phyloP scores from a whole-genome alignment of 1,140 invertebrate genomes.

The Geopemphigus sp. region DNA sequence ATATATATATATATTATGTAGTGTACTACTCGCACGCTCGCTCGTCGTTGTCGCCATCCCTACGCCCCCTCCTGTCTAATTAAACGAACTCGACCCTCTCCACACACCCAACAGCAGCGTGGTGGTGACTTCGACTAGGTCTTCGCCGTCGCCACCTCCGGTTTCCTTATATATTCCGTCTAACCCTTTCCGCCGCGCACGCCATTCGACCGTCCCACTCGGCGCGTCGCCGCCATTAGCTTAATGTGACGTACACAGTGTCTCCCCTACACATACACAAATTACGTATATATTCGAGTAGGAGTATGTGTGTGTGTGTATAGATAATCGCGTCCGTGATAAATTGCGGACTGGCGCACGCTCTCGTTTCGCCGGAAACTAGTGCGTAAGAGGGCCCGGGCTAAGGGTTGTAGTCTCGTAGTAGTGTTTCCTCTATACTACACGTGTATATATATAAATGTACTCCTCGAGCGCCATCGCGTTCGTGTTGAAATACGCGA shows the following conservation, averaged over 20 bases:
- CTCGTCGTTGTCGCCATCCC: too few species aligned
- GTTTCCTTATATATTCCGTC: background rate
- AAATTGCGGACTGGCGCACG: constrained; percentile 1
- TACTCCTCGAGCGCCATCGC: background rate
- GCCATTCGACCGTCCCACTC: background rate
- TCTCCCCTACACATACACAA: background rate
- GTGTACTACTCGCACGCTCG: too few species aligned
- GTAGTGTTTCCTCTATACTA: background rate
- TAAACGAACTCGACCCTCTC: background rate
- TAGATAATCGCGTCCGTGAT: background rate
- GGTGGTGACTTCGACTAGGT: background rate
- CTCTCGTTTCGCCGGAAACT: background rate
- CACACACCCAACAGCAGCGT: too few species aligned
- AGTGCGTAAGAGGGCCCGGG: background rate
- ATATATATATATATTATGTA: too few species aligned
- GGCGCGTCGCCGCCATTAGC: constrained; percentile 37
- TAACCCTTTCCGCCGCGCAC: background rate
- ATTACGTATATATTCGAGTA: background rate
- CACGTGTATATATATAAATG: background rate
- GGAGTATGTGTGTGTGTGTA: background rate
- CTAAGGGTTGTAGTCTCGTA: background rate
- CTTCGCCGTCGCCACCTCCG: constrained; percentile 28
- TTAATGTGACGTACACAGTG: constrained; percentile 27
- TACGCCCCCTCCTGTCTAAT: too few species aligned
- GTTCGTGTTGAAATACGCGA: too few species aligned